phyloP scores from a whole-genome alignment of 2,888 invertebrate genomes.

The Drosophila rellima region DNA sequence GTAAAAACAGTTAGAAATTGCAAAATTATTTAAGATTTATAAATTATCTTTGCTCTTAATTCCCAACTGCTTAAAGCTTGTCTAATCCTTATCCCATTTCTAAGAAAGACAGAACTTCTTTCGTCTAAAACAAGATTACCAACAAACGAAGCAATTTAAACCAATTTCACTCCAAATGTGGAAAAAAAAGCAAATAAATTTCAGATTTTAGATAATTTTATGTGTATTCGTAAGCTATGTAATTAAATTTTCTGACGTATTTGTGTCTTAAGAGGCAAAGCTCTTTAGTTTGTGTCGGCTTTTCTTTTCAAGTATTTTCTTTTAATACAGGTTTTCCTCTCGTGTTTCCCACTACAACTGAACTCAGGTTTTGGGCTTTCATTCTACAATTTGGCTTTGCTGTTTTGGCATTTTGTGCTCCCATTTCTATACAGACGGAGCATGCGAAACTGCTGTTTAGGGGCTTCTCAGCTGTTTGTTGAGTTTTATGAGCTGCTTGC shows the following conservation, averaged over 20 bases:
- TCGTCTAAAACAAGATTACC: neutral
- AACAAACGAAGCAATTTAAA: conserved; percentile 10
- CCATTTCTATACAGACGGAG: conserved; percentile 13
- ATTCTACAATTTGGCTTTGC: conserved; percentile 13
- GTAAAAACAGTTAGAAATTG: neutral
- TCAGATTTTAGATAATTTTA: conserved; percentile 19
- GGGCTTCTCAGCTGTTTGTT: conserved; percentile 49
- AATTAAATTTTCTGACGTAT: conserved; percentile 18
- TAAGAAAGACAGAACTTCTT: conserved; percentile 3
- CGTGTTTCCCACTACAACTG: neutral
- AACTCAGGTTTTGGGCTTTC: conserved; percentile 11
- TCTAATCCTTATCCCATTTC: neutral
- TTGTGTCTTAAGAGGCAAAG: neutral
- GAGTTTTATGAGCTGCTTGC: conserved; percentile 28
- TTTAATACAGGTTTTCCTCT: conserved; percentile 5
- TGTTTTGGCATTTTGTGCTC: conserved; percentile 32
- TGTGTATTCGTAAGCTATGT: conserved; percentile 13
- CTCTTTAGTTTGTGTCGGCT: conserved; percentile 7
- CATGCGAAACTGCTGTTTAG: conserved; percentile 22
- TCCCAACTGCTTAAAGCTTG: conserved; percentile 12
- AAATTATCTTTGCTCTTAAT: neutral
- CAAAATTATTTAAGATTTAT: neutral
- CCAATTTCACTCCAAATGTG: conserved; percentile 4
- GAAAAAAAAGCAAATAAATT: conserved; percentile 18
- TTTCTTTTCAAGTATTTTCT: conserved; percentile 12